A percentile compares a stretch with the other conserved stretches of the same genome.
These are phyloP conservation scores for Etia nguti DNA, from an alignment of 2,113 vertebrate species.

Conservation along the genomic window DNA sequence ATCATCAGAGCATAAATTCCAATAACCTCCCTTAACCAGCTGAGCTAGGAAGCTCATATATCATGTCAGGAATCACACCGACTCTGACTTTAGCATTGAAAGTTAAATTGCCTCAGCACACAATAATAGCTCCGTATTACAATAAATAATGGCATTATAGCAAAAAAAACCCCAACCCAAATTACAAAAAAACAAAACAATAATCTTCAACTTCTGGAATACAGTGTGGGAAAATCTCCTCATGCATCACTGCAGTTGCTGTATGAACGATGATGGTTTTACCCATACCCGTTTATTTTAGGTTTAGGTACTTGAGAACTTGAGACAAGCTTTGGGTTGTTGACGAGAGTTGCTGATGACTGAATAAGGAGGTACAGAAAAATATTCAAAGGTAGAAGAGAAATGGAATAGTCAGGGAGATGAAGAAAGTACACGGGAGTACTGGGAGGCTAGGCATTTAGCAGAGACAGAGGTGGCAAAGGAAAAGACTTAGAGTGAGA, in stretches of 20 bases:
- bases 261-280: neutral
- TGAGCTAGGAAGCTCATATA: slow-evolving; percentile 27
- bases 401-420: neutral
- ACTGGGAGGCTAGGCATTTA: neutral
- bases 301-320: neutral
- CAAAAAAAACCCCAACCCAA: neutral
- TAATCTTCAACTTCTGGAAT: neutral
- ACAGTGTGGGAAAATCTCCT: neutral
- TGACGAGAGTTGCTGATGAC: neutral
- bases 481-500: neutral
- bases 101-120: slow-evolving; percentile 25
- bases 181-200: neutral
- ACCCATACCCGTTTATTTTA: neutral
- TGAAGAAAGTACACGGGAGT: neutral
- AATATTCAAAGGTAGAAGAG: neutral
- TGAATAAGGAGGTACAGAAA: neutral
- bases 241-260: neutral
- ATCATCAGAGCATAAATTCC: slow-evolving; percentile 36
- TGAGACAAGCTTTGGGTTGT: neutral
- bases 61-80: slow-evolving; percentile 21
- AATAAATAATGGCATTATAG: slow-evolving; percentile 12
- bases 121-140: neutral
- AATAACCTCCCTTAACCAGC: slow-evolving; percentile 33
- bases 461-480: no score
- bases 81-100: neutral